Conservation (phyloP, 2,888 invertebrate genomes). For the Heliconius ethilla region DNA sequence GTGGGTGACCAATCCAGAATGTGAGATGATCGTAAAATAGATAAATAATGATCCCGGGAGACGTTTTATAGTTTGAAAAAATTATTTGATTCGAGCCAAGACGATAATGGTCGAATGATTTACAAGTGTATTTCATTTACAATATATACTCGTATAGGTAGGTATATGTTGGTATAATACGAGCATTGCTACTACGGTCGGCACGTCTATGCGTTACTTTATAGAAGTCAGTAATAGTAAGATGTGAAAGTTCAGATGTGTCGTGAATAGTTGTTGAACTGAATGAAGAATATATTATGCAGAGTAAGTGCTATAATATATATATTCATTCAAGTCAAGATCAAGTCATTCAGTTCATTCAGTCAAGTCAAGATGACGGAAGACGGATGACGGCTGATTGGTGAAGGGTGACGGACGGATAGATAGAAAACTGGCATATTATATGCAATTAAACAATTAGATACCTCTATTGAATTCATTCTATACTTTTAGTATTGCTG, state of each 20-base stretch:
- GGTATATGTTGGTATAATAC: neutral
- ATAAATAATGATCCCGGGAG: constrained; percentile 61
- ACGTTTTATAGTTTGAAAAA: constrained; percentile 45
- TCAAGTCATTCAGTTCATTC: no score
- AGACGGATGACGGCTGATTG: no score
- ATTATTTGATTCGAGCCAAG: constrained; percentile 43
- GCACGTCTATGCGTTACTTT: constrained; percentile 8
- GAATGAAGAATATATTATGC: no score
- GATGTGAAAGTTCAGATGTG: constrained; percentile 2
- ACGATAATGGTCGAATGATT: constrained; percentile 31
- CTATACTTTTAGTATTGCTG: no score
- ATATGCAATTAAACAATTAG: no score
- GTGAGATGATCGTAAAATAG: constrained; percentile 68
- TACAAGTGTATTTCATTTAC: constrained; percentile 17
- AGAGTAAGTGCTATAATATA: no score
- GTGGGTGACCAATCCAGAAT: constrained; percentile 67
- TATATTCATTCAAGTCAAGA: no score
- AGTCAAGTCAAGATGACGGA: no score
- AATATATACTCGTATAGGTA: neutral
- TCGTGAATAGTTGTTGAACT: neutral
- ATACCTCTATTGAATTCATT: no score
- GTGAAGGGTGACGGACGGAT: no score
- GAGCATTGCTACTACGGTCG: neutral
- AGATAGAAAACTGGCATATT: no score
- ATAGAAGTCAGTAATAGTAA: neutral